Percentiles rank a stretch among this genome's conserved stretches.
Evolutionary conservation across 2,797 vertebrate genomes (phyloP).

Genomic region (Graptemys geographica): DNA sequence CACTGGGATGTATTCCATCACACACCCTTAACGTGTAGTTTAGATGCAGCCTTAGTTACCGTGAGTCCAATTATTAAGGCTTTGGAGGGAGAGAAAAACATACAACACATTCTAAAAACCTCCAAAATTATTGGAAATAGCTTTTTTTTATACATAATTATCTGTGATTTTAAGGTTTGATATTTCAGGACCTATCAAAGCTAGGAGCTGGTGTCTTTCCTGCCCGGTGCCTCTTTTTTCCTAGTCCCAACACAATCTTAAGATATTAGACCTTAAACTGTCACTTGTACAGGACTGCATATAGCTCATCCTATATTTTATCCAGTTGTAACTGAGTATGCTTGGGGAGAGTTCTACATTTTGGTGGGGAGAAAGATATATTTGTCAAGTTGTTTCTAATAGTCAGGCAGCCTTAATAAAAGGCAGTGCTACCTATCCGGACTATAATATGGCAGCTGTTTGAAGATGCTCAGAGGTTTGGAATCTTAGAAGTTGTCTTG

Average conservation of each 20-base stretch:
- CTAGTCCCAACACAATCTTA: not conserved
- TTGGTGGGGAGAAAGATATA: not conserved
- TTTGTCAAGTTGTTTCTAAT: not conserved
- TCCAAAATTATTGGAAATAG: not conserved
- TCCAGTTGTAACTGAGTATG: not conserved
- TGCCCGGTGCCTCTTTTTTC: not conserved
- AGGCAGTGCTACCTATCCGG: not conserved
- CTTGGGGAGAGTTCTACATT: not conserved
- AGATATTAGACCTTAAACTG: not conserved
- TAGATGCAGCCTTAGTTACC: not conserved
- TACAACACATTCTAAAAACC: not conserved
- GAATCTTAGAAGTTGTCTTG: not conserved
- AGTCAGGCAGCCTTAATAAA: not conserved
- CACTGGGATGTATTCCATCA: not conserved
- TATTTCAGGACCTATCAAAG: not conserved
- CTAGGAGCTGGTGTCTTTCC: not conserved
- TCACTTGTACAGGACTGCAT: not conserved
- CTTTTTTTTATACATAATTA: not conserved
- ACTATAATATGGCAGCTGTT: not conserved
- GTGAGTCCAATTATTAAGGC: not conserved
- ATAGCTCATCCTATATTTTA: not conserved
- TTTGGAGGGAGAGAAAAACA: not conserved
- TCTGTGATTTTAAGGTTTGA: not conserved
- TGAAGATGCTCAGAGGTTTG: not conserved
- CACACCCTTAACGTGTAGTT: not conserved